phyloP scores from a whole-genome alignment of 2,888 invertebrate species.

The Parapristionchus giblindavisi region DNA sequence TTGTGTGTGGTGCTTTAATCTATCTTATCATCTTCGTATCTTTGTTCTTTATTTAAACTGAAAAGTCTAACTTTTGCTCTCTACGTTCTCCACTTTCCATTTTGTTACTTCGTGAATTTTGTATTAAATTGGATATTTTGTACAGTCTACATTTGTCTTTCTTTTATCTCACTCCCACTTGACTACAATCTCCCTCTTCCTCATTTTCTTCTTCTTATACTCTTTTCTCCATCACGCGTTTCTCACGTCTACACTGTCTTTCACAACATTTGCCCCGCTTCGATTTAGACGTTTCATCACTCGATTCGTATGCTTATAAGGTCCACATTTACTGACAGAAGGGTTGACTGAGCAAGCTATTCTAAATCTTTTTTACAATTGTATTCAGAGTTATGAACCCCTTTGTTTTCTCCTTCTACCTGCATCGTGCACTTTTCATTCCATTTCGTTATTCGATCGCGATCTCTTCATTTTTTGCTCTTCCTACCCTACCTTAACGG shows the following conservation, averaged over 20 bases:
- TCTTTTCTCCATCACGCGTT: constrained; percentile 10
- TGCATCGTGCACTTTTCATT: constrained; percentile 4
- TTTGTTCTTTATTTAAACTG: too few species aligned
- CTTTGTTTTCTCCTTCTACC: neutral
- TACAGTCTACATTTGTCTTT: neutral
- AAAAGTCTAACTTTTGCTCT: too few species aligned
- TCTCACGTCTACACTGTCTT: constrained; percentile 18
- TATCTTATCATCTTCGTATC: too few species aligned
- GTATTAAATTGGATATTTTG: neutral
- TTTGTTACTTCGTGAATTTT: neutral
- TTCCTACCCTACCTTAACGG: constrained; percentile 14
- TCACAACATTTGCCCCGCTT: neutral
- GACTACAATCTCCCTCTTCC: neutral
- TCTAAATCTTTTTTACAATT: neutral
- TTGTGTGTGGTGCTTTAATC: too few species aligned
- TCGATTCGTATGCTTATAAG: neutral
- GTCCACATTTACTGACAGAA: constrained; percentile 6
- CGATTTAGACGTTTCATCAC: too few species aligned
- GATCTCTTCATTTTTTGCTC: neutral
- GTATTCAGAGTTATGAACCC: constrained; percentile 18
- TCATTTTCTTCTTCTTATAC: too few species aligned
- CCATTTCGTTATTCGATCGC: neutral
- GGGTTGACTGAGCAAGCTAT: too few species aligned
- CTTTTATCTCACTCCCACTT: neutral
- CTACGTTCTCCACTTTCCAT: neutral